Base-by-base conservation (phyloP, 1,140 invertebrate genomes). In the Thaumetopoea pityocampa region DNA sequence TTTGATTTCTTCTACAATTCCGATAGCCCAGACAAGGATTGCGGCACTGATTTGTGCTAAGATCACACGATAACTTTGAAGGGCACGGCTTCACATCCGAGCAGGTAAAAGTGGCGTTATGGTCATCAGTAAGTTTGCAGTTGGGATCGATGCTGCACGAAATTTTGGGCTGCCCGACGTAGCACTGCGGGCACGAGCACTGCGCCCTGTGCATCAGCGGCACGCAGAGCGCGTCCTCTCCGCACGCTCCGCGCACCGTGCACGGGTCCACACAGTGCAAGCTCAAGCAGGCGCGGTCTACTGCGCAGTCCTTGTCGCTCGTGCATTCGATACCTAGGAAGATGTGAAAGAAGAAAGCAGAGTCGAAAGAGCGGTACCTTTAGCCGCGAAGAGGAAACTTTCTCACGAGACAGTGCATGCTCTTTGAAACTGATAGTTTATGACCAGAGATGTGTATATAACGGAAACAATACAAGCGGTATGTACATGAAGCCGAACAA, bases 251-350 rank as follows among this genome's bases (percentile, higher is more conserved):
- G 54, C 93, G 90, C 56, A 96, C 87, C 58, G 89, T 91, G 87
- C 96, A 97, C 51, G 94, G 95, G 86, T 97, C 94, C 81, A 94
- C 89, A 83, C 96, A 97, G 69, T 90, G 88, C 70, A 90, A 88
- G 85, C 93, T 92, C 81, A 95, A 90, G 88, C 96, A 97, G 71
- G 94, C 93, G 87, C 94, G 94, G 84, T 96, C 94, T 85, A 92
- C 91, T 48, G 94, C 90, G 87, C 96, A 97, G 86, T 96, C 94
- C 87, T 90, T 88, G 89, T 97, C 94, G 80, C 90, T 92, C 85
- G 92, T 92, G 87, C 95, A 97, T 90, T 95, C 92, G 87, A 91
- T 92, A 87, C 94, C 93, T 94, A 90, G 85, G 85, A 86, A 86
- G 86, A 89, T 79, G 87, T 86, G 86, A 89, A 88, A 89, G 86